Percentiles rank a stretch among this genome's conserved stretches.
These are phyloP conservation scores for Lasioglossum albipes DNA, from an alignment of 1,140 invertebrate genomes.

Conservation along the genomic window DNA sequence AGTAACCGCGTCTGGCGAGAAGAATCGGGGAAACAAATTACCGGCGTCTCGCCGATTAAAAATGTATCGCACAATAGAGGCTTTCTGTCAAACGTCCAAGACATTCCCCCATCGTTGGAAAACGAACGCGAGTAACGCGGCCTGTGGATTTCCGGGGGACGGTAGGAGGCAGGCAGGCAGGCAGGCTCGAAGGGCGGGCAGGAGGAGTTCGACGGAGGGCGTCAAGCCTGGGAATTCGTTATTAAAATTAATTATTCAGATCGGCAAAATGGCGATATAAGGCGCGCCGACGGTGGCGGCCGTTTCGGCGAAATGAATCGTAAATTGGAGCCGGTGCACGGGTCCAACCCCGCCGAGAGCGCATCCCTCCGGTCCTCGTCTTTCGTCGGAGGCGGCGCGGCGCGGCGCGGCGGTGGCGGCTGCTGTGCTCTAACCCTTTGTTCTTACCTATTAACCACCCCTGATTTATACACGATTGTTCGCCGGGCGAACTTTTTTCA, in stretches of 20 bases:
- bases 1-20: background rate
- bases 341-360: conserved; percentile 62
- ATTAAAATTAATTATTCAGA: conserved; percentile 80
- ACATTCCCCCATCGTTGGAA: conserved; percentile 44
- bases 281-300: conserved; percentile 70
- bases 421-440: conserved; percentile 71
- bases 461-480: conserved; percentile 75
- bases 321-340: conserved; percentile 76
- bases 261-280: conserved; percentile 78
- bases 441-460: conserved; percentile 74
- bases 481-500: conserved; percentile 74
- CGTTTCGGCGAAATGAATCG: conserved; percentile 78
- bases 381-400: conserved; percentile 11
- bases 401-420: background rate
- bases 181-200: background rate
- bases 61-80: conserved; percentile 69
- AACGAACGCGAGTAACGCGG: conserved; percentile 43
- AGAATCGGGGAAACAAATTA: conserved; percentile 43
- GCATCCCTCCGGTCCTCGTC: conserved; percentile 62
- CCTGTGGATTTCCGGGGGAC: conserved; percentile 23
- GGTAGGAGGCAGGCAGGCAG: no score
- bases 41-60: conserved; percentile 55
- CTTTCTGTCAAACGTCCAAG: conserved; percentile 68
- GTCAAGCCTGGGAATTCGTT: conserved; percentile 73
- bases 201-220: conserved; percentile 49